Evolutionary conservation across 2,113 vertebrate genomes (phyloP).

Genomic region (Equus quagga): DNA sequence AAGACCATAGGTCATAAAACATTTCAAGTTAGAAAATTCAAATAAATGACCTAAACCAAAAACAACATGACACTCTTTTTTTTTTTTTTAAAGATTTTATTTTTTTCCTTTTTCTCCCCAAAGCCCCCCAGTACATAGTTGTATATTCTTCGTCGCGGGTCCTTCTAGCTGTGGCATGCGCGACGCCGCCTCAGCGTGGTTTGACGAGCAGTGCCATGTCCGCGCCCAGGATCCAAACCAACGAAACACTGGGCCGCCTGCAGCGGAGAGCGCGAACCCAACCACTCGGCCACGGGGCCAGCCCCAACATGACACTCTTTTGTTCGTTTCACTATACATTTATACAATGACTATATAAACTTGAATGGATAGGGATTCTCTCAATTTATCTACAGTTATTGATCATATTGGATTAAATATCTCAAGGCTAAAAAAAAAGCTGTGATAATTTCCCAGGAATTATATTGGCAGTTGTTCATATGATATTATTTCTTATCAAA

Average conservation of each 20-base stretch:
- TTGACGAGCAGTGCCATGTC: no score
- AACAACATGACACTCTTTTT: background rate
- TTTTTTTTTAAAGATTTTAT: no score
- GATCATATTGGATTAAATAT: background rate
- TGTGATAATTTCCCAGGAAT: background rate
- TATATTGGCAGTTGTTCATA: background rate
- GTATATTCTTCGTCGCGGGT: no score
- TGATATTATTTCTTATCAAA: background rate
- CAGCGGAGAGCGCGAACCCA: no score
- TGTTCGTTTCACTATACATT: background rate
- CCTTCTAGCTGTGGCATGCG: no score
- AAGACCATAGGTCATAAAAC: background rate
- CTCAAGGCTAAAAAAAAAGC: background rate
- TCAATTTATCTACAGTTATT: background rate
- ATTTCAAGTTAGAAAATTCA: background rate
- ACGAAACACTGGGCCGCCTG: no score
- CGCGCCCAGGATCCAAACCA: no score
- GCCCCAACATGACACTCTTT: background rate
- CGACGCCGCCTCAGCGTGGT: no score
- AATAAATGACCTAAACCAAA: background rate
- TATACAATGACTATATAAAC: background rate
- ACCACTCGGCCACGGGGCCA: no score
- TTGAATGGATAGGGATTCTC: background rate
- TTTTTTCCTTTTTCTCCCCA: no score
- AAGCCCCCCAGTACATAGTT: no score